Evolutionary conservation across 1,140 invertebrate species (phyloP).

Genomic region (Diachasmimorpha longicaudata): DNA sequence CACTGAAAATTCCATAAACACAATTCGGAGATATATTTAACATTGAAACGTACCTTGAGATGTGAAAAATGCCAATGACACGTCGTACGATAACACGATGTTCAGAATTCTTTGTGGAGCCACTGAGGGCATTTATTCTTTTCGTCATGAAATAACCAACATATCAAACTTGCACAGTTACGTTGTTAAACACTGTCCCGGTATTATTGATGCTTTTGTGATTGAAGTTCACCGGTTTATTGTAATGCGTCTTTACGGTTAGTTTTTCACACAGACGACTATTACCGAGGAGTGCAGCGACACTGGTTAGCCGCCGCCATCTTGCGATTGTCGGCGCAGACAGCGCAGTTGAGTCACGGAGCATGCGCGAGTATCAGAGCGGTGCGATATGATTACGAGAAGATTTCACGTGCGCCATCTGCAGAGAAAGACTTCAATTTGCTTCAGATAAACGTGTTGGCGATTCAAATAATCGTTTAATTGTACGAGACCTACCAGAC

Average conservation of each 20-base stretch:
- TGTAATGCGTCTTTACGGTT: neutral
- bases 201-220: neutral
- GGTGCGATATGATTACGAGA: neutral
- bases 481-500: no score
- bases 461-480: no score
- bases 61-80: constrained; percentile 29
- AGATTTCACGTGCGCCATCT: neutral
- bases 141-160: constrained; percentile 50
- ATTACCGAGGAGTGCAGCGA: neutral
- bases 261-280: neutral
- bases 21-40: neutral
- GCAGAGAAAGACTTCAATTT: no score
- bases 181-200: neutral
- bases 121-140: constrained; percentile 37
- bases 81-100: constrained; percentile 30
- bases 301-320: constrained; percentile 26
- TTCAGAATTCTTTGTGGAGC: constrained; percentile 30
- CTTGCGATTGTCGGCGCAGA: neutral
- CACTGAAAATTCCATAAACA: neutral
- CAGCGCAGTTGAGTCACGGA: neutral
- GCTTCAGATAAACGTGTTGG: no score
- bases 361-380: neutral
- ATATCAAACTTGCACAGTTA: constrained; percentile 29
- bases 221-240: neutral
- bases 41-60: constrained; percentile 33